phyloP scores from a whole-genome alignment of 2,888 invertebrate genomes.

The Bembecia ichneumoniformis region DNA sequence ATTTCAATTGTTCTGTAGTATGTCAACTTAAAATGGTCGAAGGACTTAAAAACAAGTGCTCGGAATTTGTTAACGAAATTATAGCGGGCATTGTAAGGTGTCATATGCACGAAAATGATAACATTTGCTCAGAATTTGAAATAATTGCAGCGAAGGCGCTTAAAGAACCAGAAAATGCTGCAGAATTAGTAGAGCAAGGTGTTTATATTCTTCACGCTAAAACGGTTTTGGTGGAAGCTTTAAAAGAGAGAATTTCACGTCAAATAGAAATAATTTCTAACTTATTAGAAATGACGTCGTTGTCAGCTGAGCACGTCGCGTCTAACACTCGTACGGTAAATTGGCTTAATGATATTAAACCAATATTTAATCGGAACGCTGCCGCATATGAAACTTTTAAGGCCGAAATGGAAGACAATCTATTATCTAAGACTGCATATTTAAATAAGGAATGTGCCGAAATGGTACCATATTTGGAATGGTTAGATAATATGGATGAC shows the following conservation, averaged over 20 bases:
- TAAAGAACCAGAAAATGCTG: constrained; percentile 82
- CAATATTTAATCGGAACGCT: constrained; percentile 86
- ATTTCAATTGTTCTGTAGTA: constrained; percentile 76
- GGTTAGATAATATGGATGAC: constrained; percentile 89
- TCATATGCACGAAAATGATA: constrained; percentile 77
- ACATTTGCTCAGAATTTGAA: constrained; percentile 81
- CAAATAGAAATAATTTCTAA: constrained; percentile 77
- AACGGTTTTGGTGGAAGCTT: constrained; percentile 76
- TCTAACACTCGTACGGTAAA: constrained; percentile 86
- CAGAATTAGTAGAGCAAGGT: constrained; percentile 85
- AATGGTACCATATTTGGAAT: constrained; percentile 80
- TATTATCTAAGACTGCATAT: constrained; percentile 77
- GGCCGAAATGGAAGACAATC: constrained; percentile 86
- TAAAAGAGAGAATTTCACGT: constrained; percentile 79
- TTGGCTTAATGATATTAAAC: constrained; percentile 86
- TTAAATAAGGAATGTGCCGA: constrained; percentile 80
- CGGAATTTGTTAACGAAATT: constrained; percentile 73
- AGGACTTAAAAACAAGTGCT: constrained; percentile 73
- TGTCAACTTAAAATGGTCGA: constrained; percentile 75
- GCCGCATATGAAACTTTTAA: constrained; percentile 85
- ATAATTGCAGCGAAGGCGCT: constrained; percentile 77
- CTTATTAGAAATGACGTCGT: constrained; percentile 82
- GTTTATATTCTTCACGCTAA: constrained; percentile 86
- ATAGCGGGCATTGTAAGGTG: constrained; percentile 74
- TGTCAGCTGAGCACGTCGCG: constrained; percentile 81